Evolutionary conservation across 2,888 invertebrate genomes (phyloP).

Genomic region (Rhimphoctona megacephalus): DNA sequence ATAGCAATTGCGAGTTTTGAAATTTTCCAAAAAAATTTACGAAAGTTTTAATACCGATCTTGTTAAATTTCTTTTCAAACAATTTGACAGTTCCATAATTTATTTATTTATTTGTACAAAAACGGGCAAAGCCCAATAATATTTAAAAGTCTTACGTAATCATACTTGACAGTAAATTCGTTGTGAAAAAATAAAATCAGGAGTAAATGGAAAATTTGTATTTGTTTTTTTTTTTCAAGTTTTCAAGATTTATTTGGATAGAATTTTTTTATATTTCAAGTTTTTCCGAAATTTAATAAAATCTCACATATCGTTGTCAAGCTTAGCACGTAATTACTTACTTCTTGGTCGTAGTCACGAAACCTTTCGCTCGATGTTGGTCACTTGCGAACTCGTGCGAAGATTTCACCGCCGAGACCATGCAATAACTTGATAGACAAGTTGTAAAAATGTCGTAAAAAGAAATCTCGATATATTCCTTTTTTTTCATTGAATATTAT

Average conservation of each 20-base stretch:
- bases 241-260: background rate
- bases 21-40: too few species aligned
- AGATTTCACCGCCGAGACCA: slow-evolving; percentile 54
- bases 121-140: too few species aligned
- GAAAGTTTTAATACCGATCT: too few species aligned
- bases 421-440: slow-evolving; percentile 12
- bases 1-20: too few species aligned
- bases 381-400: slow-evolving; percentile 44
- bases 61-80: too few species aligned
- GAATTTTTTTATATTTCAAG: background rate
- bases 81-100: too few species aligned
- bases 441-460: background rate
- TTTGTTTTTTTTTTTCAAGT: background rate
- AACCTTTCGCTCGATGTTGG: slow-evolving; percentile 66
- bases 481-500: background rate
- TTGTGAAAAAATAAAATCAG: background rate
- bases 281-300: background rate
- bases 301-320: slow-evolving; percentile 22
- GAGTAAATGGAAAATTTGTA: background rate
- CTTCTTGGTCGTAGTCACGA: slow-evolving; percentile 45
- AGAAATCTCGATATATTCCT: background rate
- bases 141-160: too few species aligned
- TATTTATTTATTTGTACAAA: too few species aligned
- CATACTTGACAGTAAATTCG: background rate
- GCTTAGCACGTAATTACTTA: slow-evolving; percentile 34